Evolutionary conservation across 1,140 invertebrate genomes (phyloP).

Genomic region (Drosophila pseudoananassae): DNA sequence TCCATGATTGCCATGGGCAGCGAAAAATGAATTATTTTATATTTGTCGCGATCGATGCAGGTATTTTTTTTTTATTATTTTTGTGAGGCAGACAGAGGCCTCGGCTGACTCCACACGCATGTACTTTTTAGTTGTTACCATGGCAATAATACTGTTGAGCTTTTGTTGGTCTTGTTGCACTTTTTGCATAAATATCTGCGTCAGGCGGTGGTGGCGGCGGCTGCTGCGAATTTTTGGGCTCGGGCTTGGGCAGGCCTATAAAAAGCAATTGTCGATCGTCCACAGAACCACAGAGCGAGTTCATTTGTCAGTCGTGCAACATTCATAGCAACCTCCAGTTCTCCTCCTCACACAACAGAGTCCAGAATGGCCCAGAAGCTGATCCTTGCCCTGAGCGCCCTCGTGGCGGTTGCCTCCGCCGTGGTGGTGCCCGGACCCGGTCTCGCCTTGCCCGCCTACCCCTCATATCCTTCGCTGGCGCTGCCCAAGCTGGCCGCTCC

Average conservation of each 20-base stretch:
- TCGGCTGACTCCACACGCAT: constrained; percentile 52
- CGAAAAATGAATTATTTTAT: constrained; percentile 83
- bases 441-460: constrained; percentile 55
- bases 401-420: constrained; percentile 68
- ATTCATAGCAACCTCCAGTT: constrained; percentile 28
- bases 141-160: constrained; percentile 25
- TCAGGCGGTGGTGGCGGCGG: constrained; percentile 59
- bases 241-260: constrained; percentile 63
- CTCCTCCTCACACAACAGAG: constrained; percentile 1
- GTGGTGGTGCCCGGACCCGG: constrained; percentile 73
- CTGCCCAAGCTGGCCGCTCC: constrained; percentile 68
- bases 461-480: constrained; percentile 33
- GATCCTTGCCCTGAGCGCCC: constrained; percentile 68
- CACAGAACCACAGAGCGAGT: constrained; percentile 80
- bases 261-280: constrained; percentile 77
- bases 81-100: constrained; percentile 2
- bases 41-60: constrained; percentile 67
- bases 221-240: constrained; percentile 58
- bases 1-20: constrained; percentile 66
- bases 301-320: constrained; percentile 79
- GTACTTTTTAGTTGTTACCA: constrained; percentile 70
- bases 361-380: constrained; percentile 74
- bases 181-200: constrained; percentile 82
- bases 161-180: constrained; percentile 20
- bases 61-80: constrained; percentile 4